Evolutionary conservation across 2,797 vertebrate genomes (phyloP).

Genomic region (Pelochelys cantorii): DNA sequence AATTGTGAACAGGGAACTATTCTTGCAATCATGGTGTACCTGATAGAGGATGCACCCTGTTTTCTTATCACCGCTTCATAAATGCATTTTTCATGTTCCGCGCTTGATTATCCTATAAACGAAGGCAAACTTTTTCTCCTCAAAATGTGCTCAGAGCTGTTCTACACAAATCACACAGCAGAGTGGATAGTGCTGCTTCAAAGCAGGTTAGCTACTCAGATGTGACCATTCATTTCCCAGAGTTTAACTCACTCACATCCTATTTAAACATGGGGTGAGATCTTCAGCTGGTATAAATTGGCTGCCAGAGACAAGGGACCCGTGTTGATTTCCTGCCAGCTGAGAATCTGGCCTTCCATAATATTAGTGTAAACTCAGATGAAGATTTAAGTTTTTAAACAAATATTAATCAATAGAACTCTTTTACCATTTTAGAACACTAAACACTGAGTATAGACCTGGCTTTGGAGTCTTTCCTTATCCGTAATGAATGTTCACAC

Average conservation of each 20-base stretch:
- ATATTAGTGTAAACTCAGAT: constrained; percentile 23
- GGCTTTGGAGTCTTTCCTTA: constrained; percentile 15
- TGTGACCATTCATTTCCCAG: neutral
- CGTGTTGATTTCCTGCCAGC: constrained; percentile 43
- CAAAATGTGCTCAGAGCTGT: constrained; percentile 33
- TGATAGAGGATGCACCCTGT: constrained; percentile 11
- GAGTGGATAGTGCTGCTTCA: neutral
- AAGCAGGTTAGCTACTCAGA: neutral
- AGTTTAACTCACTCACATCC: neutral
- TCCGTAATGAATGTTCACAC: neutral
- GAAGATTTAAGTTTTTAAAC: constrained; percentile 28
- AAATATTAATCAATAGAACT: constrained; percentile 36
- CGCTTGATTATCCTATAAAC: constrained; percentile 28
- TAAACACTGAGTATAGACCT: constrained; percentile 28
- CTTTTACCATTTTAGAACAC: constrained; percentile 44
- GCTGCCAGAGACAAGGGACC: constrained; percentile 16
- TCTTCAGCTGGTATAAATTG: constrained; percentile 58
- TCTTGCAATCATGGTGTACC: neutral
- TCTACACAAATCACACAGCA: neutral
- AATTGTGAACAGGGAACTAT: neutral
- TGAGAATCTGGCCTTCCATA: constrained; percentile 56
- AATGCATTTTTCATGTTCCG: constrained; percentile 53
- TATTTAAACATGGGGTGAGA: constrained; percentile 38
- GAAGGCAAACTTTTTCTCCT: constrained; percentile 38
- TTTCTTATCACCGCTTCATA: constrained; percentile 21